Conservation (phyloP, 2,113 vertebrate genomes). For the Nesoenas mayeri region DNA sequence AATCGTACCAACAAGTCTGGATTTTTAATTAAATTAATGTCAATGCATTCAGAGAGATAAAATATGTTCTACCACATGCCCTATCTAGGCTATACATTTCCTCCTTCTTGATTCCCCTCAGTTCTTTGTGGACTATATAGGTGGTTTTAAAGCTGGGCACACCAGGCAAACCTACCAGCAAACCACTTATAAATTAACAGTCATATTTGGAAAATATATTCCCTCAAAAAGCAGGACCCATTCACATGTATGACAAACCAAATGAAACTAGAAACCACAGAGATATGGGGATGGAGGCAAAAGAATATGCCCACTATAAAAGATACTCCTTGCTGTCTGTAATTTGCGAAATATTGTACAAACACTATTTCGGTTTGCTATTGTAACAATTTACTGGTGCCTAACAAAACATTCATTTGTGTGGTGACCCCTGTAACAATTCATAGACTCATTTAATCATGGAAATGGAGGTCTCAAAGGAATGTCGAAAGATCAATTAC, state of each 20-base stretch:
- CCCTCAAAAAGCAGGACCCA: neutral
- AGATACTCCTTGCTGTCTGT: neutral
- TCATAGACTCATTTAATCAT: slow-evolving; percentile 4
- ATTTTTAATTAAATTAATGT: slow-evolving; percentile 61
- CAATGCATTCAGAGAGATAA: slow-evolving; percentile 17
- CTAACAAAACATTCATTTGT: neutral
- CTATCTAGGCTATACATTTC: neutral
- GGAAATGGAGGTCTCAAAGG: neutral
- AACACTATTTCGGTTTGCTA: neutral
- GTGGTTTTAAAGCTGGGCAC: neutral
- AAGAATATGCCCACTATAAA: neutral
- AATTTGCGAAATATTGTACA: slow-evolving; percentile 3
- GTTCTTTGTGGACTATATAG: neutral
- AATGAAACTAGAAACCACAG: slow-evolving; percentile 1
- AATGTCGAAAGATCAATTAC: neutral
- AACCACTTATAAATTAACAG: neutral
- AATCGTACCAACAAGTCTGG: neutral
- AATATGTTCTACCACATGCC: slow-evolving; percentile 33
- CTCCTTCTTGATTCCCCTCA: neutral
- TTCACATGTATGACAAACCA: neutral
- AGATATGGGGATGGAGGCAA: neutral
- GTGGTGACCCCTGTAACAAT: neutral
- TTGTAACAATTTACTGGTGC: slow-evolving; percentile 7
- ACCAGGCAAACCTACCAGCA: neutral
- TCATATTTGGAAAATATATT: neutral